Evolutionary conservation across 2,797 vertebrate species (phyloP), one percentile per base, ranked within the genome.

Genomic region (Botia almorhae): DNA sequence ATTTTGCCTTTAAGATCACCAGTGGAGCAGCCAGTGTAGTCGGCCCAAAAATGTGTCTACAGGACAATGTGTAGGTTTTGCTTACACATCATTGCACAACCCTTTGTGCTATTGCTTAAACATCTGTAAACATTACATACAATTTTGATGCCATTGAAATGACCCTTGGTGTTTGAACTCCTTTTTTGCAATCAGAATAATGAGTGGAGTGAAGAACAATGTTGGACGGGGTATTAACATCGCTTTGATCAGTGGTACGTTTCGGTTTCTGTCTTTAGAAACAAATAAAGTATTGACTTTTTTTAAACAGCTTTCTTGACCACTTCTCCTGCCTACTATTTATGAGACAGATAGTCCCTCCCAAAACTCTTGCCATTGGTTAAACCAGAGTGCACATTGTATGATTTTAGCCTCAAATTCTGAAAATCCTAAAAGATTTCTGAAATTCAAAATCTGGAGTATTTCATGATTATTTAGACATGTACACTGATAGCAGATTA

Each of bases 201-300:
- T 99, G 96, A 99, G 97, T 55, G 91, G 96, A 2, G 96, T 99
- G 74, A 99, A 96, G 92, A 99, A 99, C 92, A 99, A 99, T 0
- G 96, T 99, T 76, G 98, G 97, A 71, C 95, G 97, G 92, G 98
- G 98, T 77, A 94, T 99, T 84, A 98, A 99, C 90, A 89, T 96
- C 1, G 98, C 96, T 39, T 92, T 98, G 82, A 89, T 96, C 70
- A 95, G 97, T 79, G 98, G 97, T 99, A 94, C 91, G 91, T 87
- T 65, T 33, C 43, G 58, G 8, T 21, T 26, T 50, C 6, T 0
- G 13, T 80, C 39, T 11, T 39, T 4, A 72, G 21, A 51, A 75
- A 64, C 58, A 1, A 2, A 65, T 46, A 50, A 55, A 46, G 43
- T 11, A 46, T 10, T 46, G 43, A 46, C 43, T 55, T 6, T 7